Evolutionary conservation across 1,140 invertebrate genomes (phyloP), one percentile per base, ranked within the genome.

Genomic region (Drosophila yakuba): DNA sequence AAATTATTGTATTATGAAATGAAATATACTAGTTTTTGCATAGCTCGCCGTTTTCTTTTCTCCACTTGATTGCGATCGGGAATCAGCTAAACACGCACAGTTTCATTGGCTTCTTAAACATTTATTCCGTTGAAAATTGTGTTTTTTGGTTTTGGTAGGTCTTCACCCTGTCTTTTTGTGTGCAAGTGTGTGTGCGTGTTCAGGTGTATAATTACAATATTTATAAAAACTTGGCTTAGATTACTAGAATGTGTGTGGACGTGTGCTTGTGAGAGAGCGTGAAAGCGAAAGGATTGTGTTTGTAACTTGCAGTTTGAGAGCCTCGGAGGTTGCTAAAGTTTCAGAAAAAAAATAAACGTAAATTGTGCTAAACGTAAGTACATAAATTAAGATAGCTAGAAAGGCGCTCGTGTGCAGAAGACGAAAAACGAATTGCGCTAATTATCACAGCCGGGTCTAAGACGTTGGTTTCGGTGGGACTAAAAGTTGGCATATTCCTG

Each of bases 361-460:
- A 74, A 71, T 76, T 76, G 45, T 58, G 54, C 67, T 62, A 85
- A 77, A 86, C 66, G 3, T 71, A 68, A 35, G 64, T 54, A 52
- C 50, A 62, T 56, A 79, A 80, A 62, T 69, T 62, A 61, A 52
- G 58, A 58, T 68, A 59, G 48, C 36, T 59, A 50, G 59, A 72
- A 60, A 28, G 48, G 72, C 60, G 51, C 62, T 55, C 62, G 60
- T 75, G 47, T 75, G 48, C 48, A 75, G 72, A 77, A 45, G 67
- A 68, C 63, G 64, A 66, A 64, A 82, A 83, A 51, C 64, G 73
- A 88, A 89, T 88, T 89, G 80, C 77, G 85, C 84, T 89, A 89
- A 88, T 78, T 89, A 89, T 89, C 84, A 89, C 84, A 89, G 84
- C 84, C 84, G 84, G 84, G 85, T 90, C 77, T 88, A 88, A 88